phyloP scores from a whole-genome alignment of 2,888 invertebrate genomes.

The Aleiodes testaceus region DNA sequence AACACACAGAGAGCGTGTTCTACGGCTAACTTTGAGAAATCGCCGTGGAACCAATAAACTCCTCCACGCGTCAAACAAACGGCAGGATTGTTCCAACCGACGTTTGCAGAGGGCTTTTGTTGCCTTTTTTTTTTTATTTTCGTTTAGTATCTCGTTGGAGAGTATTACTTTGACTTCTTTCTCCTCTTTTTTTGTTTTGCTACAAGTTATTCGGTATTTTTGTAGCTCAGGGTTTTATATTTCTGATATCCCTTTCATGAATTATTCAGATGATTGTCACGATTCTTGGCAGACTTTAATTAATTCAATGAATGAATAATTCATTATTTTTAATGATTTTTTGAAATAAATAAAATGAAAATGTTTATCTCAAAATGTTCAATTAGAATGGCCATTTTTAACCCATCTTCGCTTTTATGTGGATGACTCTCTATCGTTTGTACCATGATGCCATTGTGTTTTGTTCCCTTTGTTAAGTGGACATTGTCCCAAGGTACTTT shows the following conservation, averaged over 20 bases:
- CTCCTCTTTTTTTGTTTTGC: background rate
- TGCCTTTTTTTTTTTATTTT: background rate
- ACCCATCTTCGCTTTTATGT: too few species aligned
- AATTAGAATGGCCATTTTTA: too few species aligned
- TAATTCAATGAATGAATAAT: too few species aligned
- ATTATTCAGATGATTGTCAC: too few species aligned
- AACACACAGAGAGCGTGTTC: background rate
- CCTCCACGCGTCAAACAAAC: conserved; percentile 60
- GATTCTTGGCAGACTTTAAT: too few species aligned
- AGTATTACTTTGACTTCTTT: background rate
- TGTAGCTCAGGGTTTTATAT: too few species aligned
- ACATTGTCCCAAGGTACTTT: conserved; percentile 24
- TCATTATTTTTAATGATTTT: too few species aligned
- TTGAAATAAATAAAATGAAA: too few species aligned
- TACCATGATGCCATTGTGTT: conserved; percentile 19
- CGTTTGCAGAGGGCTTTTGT: conserved; percentile 13
- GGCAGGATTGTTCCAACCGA: conserved; percentile 45
- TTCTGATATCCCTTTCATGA: too few species aligned
- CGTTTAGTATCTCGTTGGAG: background rate
- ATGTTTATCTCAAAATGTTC: too few species aligned
- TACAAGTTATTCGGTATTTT: background rate
- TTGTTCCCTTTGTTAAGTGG: conserved; percentile 14
- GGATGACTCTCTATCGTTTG: conserved; percentile 9
- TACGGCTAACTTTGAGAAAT: conserved; percentile 60
- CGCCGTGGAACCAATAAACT: conserved; percentile 65